Evolutionary conservation across 2,113 vertebrate genomes (phyloP), one percentile per base, ranked within the genome.

Genomic region (Paraplagusia blochii): DNA sequence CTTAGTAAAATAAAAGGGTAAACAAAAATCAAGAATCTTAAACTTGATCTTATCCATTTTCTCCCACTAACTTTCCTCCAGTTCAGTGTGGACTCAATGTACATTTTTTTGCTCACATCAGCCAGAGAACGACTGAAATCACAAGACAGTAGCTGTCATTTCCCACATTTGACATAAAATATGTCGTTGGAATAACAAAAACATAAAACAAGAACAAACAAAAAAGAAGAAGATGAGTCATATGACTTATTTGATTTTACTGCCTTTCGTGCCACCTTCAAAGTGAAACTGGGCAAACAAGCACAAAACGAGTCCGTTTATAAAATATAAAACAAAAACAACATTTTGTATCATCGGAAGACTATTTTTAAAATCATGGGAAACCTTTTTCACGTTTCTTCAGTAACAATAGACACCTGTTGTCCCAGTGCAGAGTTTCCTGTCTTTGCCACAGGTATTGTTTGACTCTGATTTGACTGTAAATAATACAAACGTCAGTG

Each of bases 371-470:
- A n/a, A n/a, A 29, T 29, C 22, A 4, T 29, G 22, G 22, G 22
- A 29, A 29, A 29, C 22, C 22, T 29, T 4, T 29, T 29, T 35
- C 14, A 38, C 54, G 50, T 51, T 56, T 63, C 53, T 40, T 42
- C 13, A 1, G 43, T 57, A 52, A 58, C 70, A 61, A 53, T 53
- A 11, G 29, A 49, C 35, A 65, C 36, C 5, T 3, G 53, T 44
- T 68, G 43, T 72, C 55, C 76, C 52, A 81, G 48, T 71, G 73
- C 39, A 11, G 61, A 2, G 9, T 52, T 72, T 82, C 69, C 77
- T 80, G 52, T 29, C 53, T 36, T 43, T 14, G 0, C 58, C 45
- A 34, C 45, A 56, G 51, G 59, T 61, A 45, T 46, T 53, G 47
- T 36, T 43, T 15, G 43, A 58, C 72, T 57, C 10, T 48, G 57